A percentile compares a stretch with the other conserved stretches of the same genome.
These are phyloP conservation scores for Zosterops borbonicus DNA, from an alignment of 2,113 vertebrate species.

Conservation along the genomic window DNA sequence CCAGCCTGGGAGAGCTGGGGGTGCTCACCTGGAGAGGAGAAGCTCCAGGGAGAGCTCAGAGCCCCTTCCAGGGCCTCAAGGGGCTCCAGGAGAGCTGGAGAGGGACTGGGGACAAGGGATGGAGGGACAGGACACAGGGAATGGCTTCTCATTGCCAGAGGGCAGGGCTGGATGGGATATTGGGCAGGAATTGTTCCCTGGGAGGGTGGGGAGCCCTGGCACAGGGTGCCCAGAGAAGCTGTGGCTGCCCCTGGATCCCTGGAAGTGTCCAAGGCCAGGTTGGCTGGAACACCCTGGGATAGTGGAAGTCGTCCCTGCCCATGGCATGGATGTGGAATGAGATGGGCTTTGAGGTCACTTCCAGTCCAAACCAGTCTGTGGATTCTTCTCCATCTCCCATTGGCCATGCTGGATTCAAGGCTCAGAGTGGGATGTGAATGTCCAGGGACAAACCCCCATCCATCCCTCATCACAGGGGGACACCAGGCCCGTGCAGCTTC, in stretches of 20 bases:
- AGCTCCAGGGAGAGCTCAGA: rapidly evolving
- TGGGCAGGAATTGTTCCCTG: not conserved
- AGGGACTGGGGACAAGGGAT: not conserved
- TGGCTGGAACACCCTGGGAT: rapidly evolving
- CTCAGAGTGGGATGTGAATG: not conserved
- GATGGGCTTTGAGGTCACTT: rapidly evolving
- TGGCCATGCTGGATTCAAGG: not conserved
- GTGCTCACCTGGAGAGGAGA: not conserved
- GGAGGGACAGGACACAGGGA: rapidly evolving
- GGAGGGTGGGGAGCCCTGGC: not conserved
- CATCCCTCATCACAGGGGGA: rapidly evolving
- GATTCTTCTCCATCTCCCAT: not conserved
- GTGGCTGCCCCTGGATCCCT: not conserved
- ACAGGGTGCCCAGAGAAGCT: not conserved
- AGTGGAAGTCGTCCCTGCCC: rapidly evolving
- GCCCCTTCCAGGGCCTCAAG: rapidly evolving
- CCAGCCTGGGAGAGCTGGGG: not conserved
- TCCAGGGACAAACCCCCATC: not conserved
- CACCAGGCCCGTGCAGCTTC: rapidly evolving
- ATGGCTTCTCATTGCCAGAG: not conserved
- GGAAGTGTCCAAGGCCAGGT: rapidly evolving
- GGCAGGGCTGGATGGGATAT: rapidly evolving
- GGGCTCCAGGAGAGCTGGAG: not conserved
- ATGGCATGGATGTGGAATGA: rapidly evolving
- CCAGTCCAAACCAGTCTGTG: rapidly evolving